Conservation (phyloP, 2,797 vertebrate species). For the Pangasius macronema region DNA sequence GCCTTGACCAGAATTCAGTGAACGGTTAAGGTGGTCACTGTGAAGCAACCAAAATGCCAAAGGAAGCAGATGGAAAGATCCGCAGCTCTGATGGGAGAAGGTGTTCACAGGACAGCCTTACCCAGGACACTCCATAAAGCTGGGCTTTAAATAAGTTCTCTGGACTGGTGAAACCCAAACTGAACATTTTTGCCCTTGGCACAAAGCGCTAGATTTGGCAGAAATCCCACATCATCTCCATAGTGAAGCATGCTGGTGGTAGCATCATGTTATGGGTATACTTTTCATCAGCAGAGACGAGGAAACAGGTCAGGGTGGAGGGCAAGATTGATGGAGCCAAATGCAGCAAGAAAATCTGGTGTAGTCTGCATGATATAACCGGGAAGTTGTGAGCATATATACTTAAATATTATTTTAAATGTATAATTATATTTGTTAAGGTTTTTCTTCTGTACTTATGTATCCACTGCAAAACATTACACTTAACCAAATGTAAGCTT, state of each 20-base stretch:
- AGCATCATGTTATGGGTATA: background rate
- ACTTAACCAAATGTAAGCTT: background rate
- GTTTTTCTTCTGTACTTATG: too few species aligned
- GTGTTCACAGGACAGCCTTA: background rate
- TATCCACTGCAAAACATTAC: background rate
- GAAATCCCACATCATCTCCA: background rate
- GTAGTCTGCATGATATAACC: background rate
- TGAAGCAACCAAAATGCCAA: background rate
- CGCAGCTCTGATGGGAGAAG: background rate
- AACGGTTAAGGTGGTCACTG: background rate
- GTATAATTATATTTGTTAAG: too few species aligned
- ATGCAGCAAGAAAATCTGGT: background rate
- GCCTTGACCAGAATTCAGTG: background rate
- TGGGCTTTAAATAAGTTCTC: too few species aligned
- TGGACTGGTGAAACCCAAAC: background rate
- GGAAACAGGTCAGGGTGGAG: background rate
- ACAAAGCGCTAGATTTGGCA: background rate
- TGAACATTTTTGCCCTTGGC: background rate
- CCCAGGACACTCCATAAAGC: background rate
- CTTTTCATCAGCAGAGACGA: background rate
- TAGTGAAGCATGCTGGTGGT: background rate
- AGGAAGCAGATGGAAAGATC: background rate
- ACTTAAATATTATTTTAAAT: background rate
- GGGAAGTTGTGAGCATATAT: background rate
- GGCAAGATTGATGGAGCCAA: background rate